A percentile compares a stretch with the other conserved stretches of the same genome.
These are phyloP conservation scores for Amblyornis subalaris DNA, from an alignment of 2,113 vertebrate species.

Conservation along the genomic window DNA sequence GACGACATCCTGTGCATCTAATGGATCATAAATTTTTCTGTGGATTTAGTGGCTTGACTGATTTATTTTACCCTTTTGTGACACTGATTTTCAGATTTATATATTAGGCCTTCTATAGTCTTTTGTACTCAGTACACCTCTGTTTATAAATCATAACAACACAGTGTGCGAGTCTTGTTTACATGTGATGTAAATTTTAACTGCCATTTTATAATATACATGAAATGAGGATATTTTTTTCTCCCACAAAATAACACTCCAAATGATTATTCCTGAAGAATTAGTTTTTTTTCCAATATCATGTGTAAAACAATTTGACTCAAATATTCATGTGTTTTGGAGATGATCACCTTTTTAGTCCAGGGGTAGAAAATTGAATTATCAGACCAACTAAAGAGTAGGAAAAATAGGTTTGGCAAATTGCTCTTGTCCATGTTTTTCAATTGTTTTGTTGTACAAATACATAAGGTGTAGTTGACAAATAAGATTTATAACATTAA, in stretches of 20 bases:
- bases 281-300: not conserved
- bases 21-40: not conserved
- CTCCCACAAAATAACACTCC: not conserved
- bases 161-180: not conserved
- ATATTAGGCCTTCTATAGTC: not conserved
- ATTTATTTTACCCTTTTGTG: not conserved
- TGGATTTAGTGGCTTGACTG: not conserved
- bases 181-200: not conserved
- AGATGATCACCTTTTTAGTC: not conserved
- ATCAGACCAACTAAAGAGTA: not conserved
- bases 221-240: not conserved
- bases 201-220: not conserved
- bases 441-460: not conserved
- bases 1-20: not conserved
- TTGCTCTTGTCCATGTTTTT: not conserved
- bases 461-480: not conserved
- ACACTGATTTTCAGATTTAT: constrained; percentile 21
- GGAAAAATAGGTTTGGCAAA: not conserved
- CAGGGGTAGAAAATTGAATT: not conserved
- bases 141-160: constrained; percentile 2
- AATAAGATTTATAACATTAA: not conserved
- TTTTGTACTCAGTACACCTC: not conserved
- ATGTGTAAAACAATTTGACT: not conserved
- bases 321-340: not conserved
- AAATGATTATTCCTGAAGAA: not conserved